Conservation (phyloP, 2,113 vertebrate species). For the Campylomormyrus tamandua region DNA sequence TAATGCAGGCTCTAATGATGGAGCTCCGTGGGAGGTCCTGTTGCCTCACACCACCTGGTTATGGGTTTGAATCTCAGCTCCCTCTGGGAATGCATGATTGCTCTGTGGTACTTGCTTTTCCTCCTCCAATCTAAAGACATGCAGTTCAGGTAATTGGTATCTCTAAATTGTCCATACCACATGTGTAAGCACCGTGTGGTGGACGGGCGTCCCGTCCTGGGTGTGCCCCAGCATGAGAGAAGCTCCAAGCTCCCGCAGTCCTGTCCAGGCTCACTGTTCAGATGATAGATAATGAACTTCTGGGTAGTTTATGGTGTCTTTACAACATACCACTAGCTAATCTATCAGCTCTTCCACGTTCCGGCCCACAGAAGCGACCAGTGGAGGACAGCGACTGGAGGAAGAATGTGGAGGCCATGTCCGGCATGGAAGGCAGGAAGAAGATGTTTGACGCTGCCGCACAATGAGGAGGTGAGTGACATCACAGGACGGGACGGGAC, state of each 20-base stretch:
- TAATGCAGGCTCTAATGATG: not conserved
- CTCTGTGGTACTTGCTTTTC: not conserved
- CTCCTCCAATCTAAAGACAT: not conserved
- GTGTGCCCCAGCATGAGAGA: not conserved
- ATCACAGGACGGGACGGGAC: not conserved
- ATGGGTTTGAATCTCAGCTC: not conserved
- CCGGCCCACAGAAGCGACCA: slow-evolving; percentile 66
- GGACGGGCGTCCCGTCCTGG: not conserved
- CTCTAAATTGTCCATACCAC: not conserved
- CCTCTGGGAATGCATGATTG: not conserved
- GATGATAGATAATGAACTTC: not conserved
- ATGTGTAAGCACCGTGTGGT: not conserved
- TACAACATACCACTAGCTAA: not conserved
- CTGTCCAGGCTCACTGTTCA: not conserved
- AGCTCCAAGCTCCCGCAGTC: not conserved
- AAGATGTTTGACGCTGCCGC: slow-evolving; percentile 88
- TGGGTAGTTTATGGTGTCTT: not conserved
- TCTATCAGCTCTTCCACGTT: not conserved
- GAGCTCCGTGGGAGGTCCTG: not conserved
- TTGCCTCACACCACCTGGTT: not conserved
- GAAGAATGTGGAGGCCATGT: slow-evolving; percentile 96
- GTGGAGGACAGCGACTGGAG: slow-evolving; percentile 91
- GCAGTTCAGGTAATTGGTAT: not conserved
- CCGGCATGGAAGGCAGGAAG: slow-evolving; percentile 91
- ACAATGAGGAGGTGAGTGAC: slow-evolving; percentile 40